phyloP scores from a whole-genome alignment of 2,113 vertebrate species.

The Gnathonemus echidnorhynchus region DNA sequence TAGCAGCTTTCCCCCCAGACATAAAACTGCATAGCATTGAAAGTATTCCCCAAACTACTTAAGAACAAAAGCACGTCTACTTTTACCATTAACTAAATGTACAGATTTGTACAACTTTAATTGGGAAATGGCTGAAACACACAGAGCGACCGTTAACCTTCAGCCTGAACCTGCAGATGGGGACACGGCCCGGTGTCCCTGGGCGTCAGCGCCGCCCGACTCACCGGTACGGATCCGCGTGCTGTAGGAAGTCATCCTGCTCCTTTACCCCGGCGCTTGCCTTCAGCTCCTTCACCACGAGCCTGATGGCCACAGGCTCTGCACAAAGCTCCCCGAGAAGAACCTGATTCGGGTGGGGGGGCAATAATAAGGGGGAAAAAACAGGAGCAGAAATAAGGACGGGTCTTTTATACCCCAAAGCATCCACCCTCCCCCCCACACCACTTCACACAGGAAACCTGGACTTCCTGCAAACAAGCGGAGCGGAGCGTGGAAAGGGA shows the following conservation, averaged over 20 bases:
- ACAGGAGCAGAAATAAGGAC: neutral
- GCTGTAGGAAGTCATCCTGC: conserved; percentile 66
- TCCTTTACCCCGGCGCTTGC: conserved; percentile 65
- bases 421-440: conserved; percentile 35
- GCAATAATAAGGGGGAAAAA: conserved; percentile 20
- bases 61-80: neutral
- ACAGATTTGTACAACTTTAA: neutral
- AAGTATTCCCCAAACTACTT: neutral
- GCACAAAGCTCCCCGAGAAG: conserved; percentile 71
- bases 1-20: neutral
- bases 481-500: conserved; percentile 43
- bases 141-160: neutral
- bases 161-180: neutral
- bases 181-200: neutral
- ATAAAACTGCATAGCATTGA: neutral
- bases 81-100: neutral
- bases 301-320: conserved; percentile 59
- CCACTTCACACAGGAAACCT: conserved; percentile 51
- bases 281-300: conserved; percentile 70
- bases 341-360: conserved; percentile 48
- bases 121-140: neutral
- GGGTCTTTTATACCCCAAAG: conserved; percentile 15
- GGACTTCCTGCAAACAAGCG: conserved; percentile 48
- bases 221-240: conserved; percentile 72
- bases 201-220: conserved; percentile 23